Percentiles rank a stretch among this genome's conserved stretches.
Evolutionary conservation across 2,888 invertebrate species (phyloP).

Genomic region (Blastobasis adustella): DNA sequence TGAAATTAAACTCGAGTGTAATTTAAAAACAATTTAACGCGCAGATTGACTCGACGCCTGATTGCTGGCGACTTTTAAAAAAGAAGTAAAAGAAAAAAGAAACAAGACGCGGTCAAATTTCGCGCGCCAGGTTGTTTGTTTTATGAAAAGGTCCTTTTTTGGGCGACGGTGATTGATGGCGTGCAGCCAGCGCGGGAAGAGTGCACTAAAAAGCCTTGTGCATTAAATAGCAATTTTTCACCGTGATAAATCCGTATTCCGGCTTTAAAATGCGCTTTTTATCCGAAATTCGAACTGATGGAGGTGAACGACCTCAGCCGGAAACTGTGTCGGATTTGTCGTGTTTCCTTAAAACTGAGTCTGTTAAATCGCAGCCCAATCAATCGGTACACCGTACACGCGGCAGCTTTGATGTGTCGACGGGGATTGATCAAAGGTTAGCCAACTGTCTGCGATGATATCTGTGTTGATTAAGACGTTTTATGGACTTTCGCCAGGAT

Average conservation of each 20-base stretch:
- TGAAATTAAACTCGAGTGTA: slow-evolving; percentile 22
- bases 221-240: slow-evolving; percentile 60
- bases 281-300: slow-evolving; percentile 2
- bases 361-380: slow-evolving; percentile 36
- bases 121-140: slow-evolving; percentile 34
- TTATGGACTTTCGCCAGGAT: slow-evolving; percentile 34
- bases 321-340: slow-evolving; percentile 7
- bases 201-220: slow-evolving; percentile 38
- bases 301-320: not conserved
- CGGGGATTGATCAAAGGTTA: slow-evolving; percentile 41
- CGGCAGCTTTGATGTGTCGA: slow-evolving; percentile 39
- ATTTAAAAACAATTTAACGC: slow-evolving; percentile 17
- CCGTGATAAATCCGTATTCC: slow-evolving; percentile 39
- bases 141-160: slow-evolving; percentile 39
- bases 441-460: slow-evolving; percentile 17
- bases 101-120: slow-evolving; percentile 28
- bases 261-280: slow-evolving; percentile 22
- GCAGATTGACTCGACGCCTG: slow-evolving; percentile 32
- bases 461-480: slow-evolving; percentile 18
- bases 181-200: slow-evolving; percentile 31
- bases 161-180: slow-evolving; percentile 40
- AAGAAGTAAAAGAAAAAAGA: slow-evolving; percentile 24
- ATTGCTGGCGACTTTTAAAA: slow-evolving; percentile 27
- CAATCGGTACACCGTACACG: slow-evolving; percentile 37
- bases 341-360: slow-evolving; percentile 15